These are phyloP conservation scores for Cuculus canorus DNA, from an alignment of 2,797 vertebrate genomes.

Conservation along the genomic window DNA sequence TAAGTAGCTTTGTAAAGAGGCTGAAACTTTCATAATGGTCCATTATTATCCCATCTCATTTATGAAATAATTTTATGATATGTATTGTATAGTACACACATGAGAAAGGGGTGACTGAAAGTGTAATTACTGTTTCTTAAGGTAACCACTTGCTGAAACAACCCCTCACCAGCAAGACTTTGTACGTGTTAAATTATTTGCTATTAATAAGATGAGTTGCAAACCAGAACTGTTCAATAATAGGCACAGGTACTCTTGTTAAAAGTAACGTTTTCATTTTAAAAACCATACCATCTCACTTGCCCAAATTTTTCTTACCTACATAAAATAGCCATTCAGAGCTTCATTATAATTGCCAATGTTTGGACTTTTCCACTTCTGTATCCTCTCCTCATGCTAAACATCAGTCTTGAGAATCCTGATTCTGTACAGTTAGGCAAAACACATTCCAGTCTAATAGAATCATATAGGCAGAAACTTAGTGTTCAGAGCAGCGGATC, in stretches of 20 bases:
- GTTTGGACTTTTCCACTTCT: too few relatives aligned
- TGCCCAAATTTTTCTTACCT: too few relatives aligned
- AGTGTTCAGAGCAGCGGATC: neutral
- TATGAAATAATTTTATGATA: neutral
- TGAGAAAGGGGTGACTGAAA: neutral
- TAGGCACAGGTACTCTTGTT: too few relatives aligned
- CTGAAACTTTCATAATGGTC: neutral
- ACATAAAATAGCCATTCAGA: too few relatives aligned
- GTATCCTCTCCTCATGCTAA: neutral
- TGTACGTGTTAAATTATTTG: too few relatives aligned
- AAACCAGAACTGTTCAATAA: too few relatives aligned
- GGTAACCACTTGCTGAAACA: neutral
- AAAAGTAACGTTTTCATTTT: too few relatives aligned
- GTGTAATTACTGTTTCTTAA: neutral
- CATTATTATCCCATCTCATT: neutral
- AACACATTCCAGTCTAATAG: neutral
- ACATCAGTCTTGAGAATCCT: neutral
- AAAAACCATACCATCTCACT: too few relatives aligned
- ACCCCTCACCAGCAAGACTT: neutral
- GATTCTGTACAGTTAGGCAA: neutral
- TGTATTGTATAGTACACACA: neutral
- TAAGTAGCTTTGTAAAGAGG: neutral
- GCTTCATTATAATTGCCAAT: too few relatives aligned
- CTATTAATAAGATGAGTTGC: too few relatives aligned
- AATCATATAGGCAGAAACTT: neutral